A percentile compares a stretch with the other conserved stretches of the same genome.
These are phyloP conservation scores for Thysanoteuthis rhombus DNA, from an alignment of 2,888 invertebrate species.

Conservation along the genomic window DNA sequence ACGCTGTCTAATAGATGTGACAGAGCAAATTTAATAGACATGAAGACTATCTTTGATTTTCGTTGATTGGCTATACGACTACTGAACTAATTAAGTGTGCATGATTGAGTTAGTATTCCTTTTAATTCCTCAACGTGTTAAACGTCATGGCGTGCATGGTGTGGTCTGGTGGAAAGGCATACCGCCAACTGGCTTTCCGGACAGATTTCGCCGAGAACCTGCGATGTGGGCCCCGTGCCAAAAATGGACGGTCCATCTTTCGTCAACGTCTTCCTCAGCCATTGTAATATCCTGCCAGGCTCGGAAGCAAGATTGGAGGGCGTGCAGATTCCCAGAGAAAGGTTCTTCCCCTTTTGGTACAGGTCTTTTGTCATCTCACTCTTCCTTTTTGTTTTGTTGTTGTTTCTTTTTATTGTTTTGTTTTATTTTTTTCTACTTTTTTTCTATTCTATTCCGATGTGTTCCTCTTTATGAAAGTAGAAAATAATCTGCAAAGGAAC, in stretches of 20 bases:
- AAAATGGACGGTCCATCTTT: neutral
- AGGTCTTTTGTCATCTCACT: neutral
- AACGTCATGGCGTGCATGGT: neutral
- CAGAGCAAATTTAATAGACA: too few relatives aligned
- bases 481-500: too few relatives aligned
- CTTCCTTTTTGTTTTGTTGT: neutral
- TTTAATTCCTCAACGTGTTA: neutral
- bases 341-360: neutral
- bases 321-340: neutral
- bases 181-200: neutral
- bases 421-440: too few relatives aligned
- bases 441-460: too few relatives aligned
- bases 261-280: neutral
- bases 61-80: neutral
- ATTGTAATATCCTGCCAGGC: neutral
- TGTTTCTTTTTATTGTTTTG: neutral
- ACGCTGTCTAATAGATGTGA: too few relatives aligned
- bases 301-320: neutral
- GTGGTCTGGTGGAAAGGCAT: neutral
- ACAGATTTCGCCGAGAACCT: neutral
- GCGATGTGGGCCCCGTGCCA: neutral
- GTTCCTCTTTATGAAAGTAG: too few relatives aligned
- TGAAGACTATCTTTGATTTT: too few relatives aligned
- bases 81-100: neutral
- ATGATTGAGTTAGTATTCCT: neutral